A percentile compares a stretch with the other conserved stretches of the same genome.
phyloP scores from a whole-genome alignment of 1,140 invertebrate genomes.

The Drosophila repleta region DNA sequence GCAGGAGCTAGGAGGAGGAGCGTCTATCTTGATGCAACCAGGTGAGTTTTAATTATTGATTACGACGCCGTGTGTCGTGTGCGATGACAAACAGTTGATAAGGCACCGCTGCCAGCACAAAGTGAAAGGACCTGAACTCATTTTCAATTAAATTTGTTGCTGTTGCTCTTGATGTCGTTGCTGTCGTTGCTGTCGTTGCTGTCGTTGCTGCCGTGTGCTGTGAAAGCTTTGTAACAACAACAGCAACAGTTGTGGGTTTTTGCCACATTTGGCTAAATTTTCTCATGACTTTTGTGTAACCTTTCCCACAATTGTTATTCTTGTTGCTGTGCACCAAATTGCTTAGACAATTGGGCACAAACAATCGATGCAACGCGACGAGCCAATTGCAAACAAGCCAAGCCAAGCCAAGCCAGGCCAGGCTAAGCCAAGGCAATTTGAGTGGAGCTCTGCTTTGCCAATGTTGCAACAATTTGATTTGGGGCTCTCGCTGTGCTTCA shows the following conservation, averaged over 20 bases:
- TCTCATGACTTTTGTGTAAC: conserved; percentile 76
- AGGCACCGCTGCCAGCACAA: conserved; percentile 29
- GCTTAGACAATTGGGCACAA: conserved; percentile 69
- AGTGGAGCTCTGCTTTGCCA: conserved; percentile 10
- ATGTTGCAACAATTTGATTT: conserved; percentile 56
- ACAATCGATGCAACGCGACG: conserved; percentile 12
- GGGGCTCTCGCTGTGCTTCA: conserved; percentile 46
- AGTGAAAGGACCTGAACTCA: conserved; percentile 60
- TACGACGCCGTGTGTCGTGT: conserved; percentile 50
- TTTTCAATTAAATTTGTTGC: conserved; percentile 16
- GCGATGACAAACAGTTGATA: conserved; percentile 52
- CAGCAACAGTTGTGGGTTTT: conserved; percentile 11
- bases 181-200: not conserved
- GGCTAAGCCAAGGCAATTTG: not conserved
- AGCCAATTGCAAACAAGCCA: conserved; percentile 10
- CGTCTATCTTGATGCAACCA: conserved; percentile 66
- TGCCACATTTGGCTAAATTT: conserved; percentile 54
- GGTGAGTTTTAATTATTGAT: conserved; percentile 76
- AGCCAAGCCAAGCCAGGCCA: no score
- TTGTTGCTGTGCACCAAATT: conserved; percentile 60
- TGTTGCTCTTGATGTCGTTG: not conserved
- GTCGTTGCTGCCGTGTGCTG: conserved; percentile 7
- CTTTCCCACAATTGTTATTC: conserved; percentile 77
- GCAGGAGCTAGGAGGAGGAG: not conserved
- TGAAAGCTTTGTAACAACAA: conserved; percentile 30